Base-by-base conservation (phyloP, 2,113 vertebrate species). In the Dissostichus mawsoni region DNA sequence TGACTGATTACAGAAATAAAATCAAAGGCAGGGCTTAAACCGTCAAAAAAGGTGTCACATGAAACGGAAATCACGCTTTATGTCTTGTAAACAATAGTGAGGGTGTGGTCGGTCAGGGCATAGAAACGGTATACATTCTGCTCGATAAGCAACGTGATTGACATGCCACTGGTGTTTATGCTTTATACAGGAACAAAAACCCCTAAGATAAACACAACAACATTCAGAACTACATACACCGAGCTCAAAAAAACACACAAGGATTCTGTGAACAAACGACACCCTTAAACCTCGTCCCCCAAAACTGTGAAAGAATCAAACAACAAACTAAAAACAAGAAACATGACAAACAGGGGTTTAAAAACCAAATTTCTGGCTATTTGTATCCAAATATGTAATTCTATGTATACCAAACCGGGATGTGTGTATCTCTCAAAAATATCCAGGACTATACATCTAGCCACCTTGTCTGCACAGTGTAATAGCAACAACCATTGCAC, bases 121-220 rank as follows among this genome's bases (percentile, higher is more conserved):
- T 90, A 84, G 81, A 91, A 90, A 93, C 86, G 84, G 89, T 88
- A 92, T 94, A 95, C 95, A 95, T 96, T 95, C 94, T 90, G 89
- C 87, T 94, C 48, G 20, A 87, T 89, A 89, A 93, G 89, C 91
- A 90, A 87, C 36, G 90, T 90, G 90, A 94, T 92, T 90, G 92
- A 94, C 93, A 94, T 93, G 93, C 91, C 91, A 92, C 86, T 88
- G 91, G 87, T 87, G 87, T 89, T 89, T 90, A 80, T 85, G 89
- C 78, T 87, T 89, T 36, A 55, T 80, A 88, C 84, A 93, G 82
- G 78, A 87, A 88, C 81, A 82, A 78, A 80, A 83, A 71, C 36
- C 64, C 74, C 11, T 8, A 74, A 80, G 71, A 87, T 56, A 76
- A 92, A 92, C 80, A 92, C 80, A 87, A 86, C 68, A 84, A 91